Percentiles rank a stretch among this genome's conserved stretches.
Conservation (phyloP, 1,140 invertebrate species). For the Anadara kagoshimensis region DNA sequence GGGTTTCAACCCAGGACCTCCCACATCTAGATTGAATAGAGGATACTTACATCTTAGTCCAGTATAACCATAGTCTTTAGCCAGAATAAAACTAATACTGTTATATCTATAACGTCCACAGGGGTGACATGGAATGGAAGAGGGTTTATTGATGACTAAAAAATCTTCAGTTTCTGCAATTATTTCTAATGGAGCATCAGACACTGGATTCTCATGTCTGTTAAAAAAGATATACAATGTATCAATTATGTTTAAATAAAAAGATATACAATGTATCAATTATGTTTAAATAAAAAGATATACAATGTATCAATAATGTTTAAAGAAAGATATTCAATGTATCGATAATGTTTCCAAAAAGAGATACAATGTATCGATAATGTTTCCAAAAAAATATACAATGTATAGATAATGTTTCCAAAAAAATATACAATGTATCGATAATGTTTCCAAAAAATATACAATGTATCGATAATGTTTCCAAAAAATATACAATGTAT, state of each 20-base stretch:
- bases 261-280: not conserved
- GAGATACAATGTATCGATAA: not conserved
- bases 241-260: constrained; percentile 35
- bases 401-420: too few species aligned
- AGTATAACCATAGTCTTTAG: constrained; percentile 95
- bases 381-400: too few species aligned
- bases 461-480: too few species aligned
- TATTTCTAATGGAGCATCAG: constrained; percentile 93
- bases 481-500: too few species aligned
- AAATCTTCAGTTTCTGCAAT: constrained; percentile 98
- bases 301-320: not conserved
- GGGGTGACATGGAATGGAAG: constrained; percentile 99
- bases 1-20: too few species aligned
- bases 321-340: not conserved
- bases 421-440: too few species aligned
- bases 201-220: constrained; percentile 98
- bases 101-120: constrained; percentile 97
- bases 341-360: not conserved
- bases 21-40: too few species aligned
- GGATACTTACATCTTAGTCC: constrained; percentile 89
- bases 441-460: too few species aligned
- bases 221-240: constrained; percentile 72
- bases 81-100: constrained; percentile 95
- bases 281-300: constrained; percentile 33
- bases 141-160: constrained; percentile 99